These are phyloP conservation scores for Meta bourneti DNA, from an alignment of 2,888 invertebrate species.

Conservation along the genomic window DNA sequence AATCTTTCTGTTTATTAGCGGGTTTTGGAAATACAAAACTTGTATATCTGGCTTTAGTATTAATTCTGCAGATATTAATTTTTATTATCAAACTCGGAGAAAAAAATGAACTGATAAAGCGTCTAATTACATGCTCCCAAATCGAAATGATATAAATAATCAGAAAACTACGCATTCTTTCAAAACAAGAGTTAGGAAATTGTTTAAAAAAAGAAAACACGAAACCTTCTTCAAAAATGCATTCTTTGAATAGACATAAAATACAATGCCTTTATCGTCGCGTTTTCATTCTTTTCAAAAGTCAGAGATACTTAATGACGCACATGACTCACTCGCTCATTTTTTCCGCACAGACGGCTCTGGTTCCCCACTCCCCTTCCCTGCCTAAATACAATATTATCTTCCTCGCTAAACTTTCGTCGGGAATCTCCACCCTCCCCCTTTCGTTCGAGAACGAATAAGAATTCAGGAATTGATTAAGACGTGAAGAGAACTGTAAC, in stretches of 20 bases:
- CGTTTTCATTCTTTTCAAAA: background rate
- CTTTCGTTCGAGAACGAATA: constrained; percentile 35
- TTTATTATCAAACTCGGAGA: background rate
- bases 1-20: too few species aligned
- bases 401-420: constrained; percentile 19
- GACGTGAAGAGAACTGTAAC: constrained; percentile 63
- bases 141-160: background rate
- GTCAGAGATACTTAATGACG: constrained; percentile 15
- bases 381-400: constrained; percentile 5
- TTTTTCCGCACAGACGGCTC: background rate
- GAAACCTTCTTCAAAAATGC: background rate
- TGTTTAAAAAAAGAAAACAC: background rate
- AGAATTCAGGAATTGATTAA: constrained; percentile 74
- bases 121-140: background rate
- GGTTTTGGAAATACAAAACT: too few species aligned
- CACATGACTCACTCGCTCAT: background rate
- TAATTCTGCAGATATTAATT: background rate
- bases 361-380: background rate
- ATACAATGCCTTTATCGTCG: background rate
- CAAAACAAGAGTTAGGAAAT: background rate
- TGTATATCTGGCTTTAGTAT: too few species aligned
- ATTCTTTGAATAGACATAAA: background rate
- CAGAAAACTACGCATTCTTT: background rate
- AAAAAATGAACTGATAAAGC: background rate
- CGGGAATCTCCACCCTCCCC: background rate